Conservation (phyloP, 2,888 invertebrate genomes). For the Chrysolina oricalcia region DNA sequence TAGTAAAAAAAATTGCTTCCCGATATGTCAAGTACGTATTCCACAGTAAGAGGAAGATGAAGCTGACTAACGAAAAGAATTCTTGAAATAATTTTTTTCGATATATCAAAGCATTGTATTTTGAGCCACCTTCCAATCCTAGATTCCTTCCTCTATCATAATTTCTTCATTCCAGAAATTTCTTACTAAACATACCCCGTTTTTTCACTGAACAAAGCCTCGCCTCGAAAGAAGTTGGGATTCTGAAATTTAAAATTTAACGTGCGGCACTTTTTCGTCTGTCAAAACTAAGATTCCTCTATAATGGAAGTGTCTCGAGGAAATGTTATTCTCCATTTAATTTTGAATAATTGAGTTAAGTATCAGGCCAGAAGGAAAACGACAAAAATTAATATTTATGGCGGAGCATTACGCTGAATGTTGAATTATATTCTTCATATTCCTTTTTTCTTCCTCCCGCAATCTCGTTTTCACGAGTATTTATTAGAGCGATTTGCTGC, state of each 20-base stretch:
- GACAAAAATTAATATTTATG: slow-evolving; percentile 52
- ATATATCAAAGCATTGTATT: too few relatives aligned
- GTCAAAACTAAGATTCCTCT: slow-evolving; percentile 52
- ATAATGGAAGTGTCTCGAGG: slow-evolving; percentile 51
- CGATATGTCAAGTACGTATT: too few relatives aligned
- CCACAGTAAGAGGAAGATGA: too few relatives aligned
- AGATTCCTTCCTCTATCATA: background rate
- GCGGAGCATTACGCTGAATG: slow-evolving; percentile 40
- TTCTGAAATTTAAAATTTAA: background rate
- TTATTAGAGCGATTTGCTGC: background rate
- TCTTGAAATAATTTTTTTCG: too few relatives aligned
- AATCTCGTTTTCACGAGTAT: slow-evolving; percentile 40
- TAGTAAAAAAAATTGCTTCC: too few relatives aligned
- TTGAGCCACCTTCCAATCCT: too few relatives aligned
- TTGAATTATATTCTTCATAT: slow-evolving; percentile 42
- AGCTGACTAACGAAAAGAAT: too few relatives aligned
- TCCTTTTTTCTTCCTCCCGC: slow-evolving; percentile 39
- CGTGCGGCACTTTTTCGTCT: slow-evolving; percentile 29
- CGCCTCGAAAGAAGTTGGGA: background rate
- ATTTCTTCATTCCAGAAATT: background rate
- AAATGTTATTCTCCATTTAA: slow-evolving; percentile 54
- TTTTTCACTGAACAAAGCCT: background rate
- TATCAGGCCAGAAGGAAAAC: slow-evolving; percentile 35
- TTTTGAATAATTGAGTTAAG: slow-evolving; percentile 54
- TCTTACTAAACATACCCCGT: background rate